Evolutionary conservation across 2,113 vertebrate genomes (phyloP), one percentile per base, ranked within the genome.

Genomic region (Bombycilla garrulus): DNA sequence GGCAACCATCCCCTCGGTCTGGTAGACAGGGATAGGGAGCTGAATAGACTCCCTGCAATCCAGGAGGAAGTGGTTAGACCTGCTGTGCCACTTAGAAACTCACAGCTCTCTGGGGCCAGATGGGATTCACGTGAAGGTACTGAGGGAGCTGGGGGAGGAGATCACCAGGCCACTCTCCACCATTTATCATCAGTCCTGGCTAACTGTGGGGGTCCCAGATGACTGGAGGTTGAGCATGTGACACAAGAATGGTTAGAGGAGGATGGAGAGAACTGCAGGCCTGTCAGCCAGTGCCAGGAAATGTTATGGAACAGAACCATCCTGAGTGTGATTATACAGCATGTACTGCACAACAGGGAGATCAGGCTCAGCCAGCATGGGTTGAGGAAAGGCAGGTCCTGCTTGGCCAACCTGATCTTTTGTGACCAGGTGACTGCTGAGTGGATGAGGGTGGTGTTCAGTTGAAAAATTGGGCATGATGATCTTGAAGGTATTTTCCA

Each of bases 321-420:
- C 3, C 13, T 29, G 35, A 40, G 2, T 40, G 3, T 2, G 10
- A 20, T 65, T 23, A 40, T 1, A 3, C 20, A 40, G 10, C n/a
- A 13, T 1, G 6, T 48, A 35, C 12, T 9, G 70, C 29, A 29
- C 35, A 74, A 3, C 8, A 2, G 9, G 44, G 44, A 35, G 11
- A 58, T 51, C 11, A 16, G 44, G 17, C 44, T 26, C 53, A 51
- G 44, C 17, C 45, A 51, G 5, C 36, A 15, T 36, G 61, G 33
- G 5, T 77, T 67, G 4, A 60, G 28, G 33, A 69, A 28, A 60
- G 9, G 22, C 33, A 33, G 11, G 26, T 36, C 26, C 17, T 33
- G 3, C 62, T 29, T 67, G 44, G 9, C 53, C 53, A 60, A 4
- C 17, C 5, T 58, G 20, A 17, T 76, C 13, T 29, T 66, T 50